Evolutionary conservation across 2,888 invertebrate species (phyloP).

Genomic region (Cheilosia grossa): DNA sequence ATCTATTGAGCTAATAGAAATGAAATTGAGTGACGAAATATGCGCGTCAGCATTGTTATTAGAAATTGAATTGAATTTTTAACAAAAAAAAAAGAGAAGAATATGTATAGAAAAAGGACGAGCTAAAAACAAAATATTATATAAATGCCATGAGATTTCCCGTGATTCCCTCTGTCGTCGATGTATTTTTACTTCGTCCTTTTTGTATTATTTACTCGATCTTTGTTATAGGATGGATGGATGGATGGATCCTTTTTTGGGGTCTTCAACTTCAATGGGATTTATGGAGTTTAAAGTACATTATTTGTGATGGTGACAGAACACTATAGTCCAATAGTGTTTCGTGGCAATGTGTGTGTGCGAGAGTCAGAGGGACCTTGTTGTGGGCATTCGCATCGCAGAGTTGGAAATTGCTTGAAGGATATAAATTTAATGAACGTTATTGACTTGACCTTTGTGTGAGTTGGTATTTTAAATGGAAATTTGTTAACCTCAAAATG

Average conservation of each 20-base stretch:
- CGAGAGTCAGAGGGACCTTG: neutral
- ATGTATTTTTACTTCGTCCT: constrained; percentile 38
- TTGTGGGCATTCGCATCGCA: constrained; percentile 27
- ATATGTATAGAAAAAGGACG: constrained; percentile 16
- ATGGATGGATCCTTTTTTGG: constrained; percentile 31
- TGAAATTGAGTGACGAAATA: constrained; percentile 73
- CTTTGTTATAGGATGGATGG: constrained; percentile 13
- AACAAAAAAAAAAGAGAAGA: constrained; percentile 6
- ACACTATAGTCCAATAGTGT: constrained; percentile 1
- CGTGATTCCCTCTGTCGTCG: constrained; percentile 63
- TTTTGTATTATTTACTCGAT: constrained; percentile 29
- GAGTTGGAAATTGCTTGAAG: constrained; percentile 14
- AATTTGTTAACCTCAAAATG: constrained; percentile 69
- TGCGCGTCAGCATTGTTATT: constrained; percentile 71
- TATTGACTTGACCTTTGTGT: constrained; percentile 74
- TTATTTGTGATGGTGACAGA: constrained; percentile 34
- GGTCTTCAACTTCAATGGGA: constrained; percentile 43
- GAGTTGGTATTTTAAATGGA: constrained; percentile 65
- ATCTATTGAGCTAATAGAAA: constrained; percentile 70
- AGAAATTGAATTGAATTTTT: constrained; percentile 73
- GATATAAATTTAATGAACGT: constrained; percentile 66
- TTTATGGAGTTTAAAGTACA: constrained; percentile 56
- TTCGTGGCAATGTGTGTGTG: neutral
- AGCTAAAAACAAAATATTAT: constrained; percentile 11
- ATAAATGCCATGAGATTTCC: constrained; percentile 58